Conservation (phyloP, 2,113 vertebrate species). For the Pollachius pollachius region DNA sequence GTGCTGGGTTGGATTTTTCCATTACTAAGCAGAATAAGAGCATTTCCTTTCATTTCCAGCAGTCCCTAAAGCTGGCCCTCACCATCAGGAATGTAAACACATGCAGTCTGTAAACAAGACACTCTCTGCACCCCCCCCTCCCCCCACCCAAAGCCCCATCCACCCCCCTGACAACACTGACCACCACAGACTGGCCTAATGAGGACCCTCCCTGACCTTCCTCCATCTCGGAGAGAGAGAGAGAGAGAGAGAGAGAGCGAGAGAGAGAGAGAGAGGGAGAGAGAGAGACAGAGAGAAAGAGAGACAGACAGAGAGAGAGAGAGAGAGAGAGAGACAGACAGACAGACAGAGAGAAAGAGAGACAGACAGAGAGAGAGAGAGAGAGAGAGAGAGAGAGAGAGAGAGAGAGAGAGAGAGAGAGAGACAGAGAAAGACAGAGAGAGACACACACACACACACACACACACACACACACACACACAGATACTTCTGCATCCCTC, state of each 20-base stretch:
- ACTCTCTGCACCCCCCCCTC: constrained; percentile 51
- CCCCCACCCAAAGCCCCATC: constrained; percentile 45
- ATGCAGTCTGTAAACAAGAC: constrained; percentile 77
- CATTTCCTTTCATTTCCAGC: constrained; percentile 75
- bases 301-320: no score
- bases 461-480: no score
- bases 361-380: constrained; percentile 20
- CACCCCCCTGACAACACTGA: constrained; percentile 62
- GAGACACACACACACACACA: not conserved
- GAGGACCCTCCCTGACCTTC: constrained; percentile 59
- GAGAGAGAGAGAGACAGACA: no score
- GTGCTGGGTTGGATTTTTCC: constrained; percentile 71
- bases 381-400: constrained; percentile 14
- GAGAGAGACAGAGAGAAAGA: no score
- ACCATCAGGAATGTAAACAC: constrained; percentile 81
- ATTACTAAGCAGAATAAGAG: constrained; percentile 75
- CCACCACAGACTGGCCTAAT: constrained; percentile 65
- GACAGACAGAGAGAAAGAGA: constrained; percentile 24
- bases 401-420: no score
- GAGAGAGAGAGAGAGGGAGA: no score
- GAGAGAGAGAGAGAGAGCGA: no score
- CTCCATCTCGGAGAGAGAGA: constrained; percentile 41
- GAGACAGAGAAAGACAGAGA: constrained; percentile 2
- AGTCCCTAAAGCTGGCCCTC: constrained; percentile 71
- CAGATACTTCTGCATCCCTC: not conserved